Percentiles rank a stretch among this genome's conserved stretches.
phyloP scores from a whole-genome alignment of 2,888 invertebrate species.

The Tetanocera ferruginea region DNA sequence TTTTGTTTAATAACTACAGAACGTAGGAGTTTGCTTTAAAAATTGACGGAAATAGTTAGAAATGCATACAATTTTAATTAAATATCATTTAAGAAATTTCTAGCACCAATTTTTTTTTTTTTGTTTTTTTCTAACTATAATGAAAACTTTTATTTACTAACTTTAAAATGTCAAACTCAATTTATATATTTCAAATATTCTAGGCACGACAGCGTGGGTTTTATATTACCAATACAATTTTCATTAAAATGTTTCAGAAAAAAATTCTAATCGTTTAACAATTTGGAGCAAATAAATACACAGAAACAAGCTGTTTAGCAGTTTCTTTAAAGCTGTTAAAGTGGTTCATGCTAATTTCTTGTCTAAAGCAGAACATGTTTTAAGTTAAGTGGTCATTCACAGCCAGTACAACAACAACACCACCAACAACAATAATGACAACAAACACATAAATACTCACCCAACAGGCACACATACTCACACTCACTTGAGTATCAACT shows the following conservation, averaged over 20 bases:
- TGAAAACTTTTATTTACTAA: not conserved
- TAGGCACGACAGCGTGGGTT: too few relatives aligned
- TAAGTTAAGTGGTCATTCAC: constrained; percentile 5
- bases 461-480: not conserved
- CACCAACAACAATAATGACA: not conserved
- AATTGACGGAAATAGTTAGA: not conserved
- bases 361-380: constrained; percentile 12
- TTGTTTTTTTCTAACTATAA: too few relatives aligned
- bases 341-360: constrained; percentile 21
- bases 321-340: not conserved
- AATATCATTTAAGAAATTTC: not conserved
- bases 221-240: too few relatives aligned
- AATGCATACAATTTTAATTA: not conserved
- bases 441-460: not conserved
- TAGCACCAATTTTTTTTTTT: not conserved
- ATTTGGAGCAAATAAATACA: not conserved
- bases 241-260: too few relatives aligned
- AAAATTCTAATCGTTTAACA: too few relatives aligned
- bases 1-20: not conserved
- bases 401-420: not conserved
- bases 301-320: not conserved
- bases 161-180: not conserved
- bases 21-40: not conserved
- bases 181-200: not conserved
- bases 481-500: not conserved